A percentile compares a stretch with the other conserved stretches of the same genome.
phyloP scores from a whole-genome alignment of 1,140 invertebrate species.

The Drosophila littoralis region DNA sequence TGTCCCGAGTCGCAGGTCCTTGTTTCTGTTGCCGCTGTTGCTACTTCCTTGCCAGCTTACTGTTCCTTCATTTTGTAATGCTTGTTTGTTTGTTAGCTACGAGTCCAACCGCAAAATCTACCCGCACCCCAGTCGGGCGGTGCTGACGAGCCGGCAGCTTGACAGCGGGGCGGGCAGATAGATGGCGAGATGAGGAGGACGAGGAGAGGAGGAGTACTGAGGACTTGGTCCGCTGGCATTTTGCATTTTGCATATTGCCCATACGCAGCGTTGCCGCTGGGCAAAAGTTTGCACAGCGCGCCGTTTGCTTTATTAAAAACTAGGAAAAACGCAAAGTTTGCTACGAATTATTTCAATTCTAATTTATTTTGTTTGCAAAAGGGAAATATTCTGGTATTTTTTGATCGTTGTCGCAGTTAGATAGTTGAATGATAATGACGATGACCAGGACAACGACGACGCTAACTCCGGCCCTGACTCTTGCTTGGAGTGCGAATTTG shows the following conservation, averaged over 20 bases:
- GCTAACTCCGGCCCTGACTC: not conserved
- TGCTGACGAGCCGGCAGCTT: not conserved
- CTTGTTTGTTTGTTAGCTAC: constrained; percentile 73
- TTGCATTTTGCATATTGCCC: constrained; percentile 81
- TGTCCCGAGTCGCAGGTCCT: constrained; percentile 12
- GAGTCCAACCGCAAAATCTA: constrained; percentile 77
- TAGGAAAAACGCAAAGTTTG: constrained; percentile 73
- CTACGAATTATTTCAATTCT: constrained; percentile 80
- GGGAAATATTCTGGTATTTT: constrained; percentile 65
- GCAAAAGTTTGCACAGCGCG: constrained; percentile 70
- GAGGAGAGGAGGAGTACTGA: not conserved
- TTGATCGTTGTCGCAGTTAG: constrained; percentile 79
- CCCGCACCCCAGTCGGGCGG: constrained; percentile 1
- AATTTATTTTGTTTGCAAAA: constrained; percentile 80
- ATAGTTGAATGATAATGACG: constrained; percentile 77
- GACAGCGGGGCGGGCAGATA: no score
- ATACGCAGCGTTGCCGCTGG: constrained; percentile 74
- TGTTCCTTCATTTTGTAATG: constrained; percentile 70
- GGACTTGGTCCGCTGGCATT: constrained; percentile 62
- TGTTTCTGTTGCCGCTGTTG: constrained; percentile 9
- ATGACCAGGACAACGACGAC: constrained; percentile 26
- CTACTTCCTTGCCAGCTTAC: constrained; percentile 26
- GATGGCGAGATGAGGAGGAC: not conserved
- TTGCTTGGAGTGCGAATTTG: not conserved
- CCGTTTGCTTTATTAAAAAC: constrained; percentile 82